Evolutionary conservation across 2,797 vertebrate species (phyloP).

Genomic region (Loriculus beryllinus): DNA sequence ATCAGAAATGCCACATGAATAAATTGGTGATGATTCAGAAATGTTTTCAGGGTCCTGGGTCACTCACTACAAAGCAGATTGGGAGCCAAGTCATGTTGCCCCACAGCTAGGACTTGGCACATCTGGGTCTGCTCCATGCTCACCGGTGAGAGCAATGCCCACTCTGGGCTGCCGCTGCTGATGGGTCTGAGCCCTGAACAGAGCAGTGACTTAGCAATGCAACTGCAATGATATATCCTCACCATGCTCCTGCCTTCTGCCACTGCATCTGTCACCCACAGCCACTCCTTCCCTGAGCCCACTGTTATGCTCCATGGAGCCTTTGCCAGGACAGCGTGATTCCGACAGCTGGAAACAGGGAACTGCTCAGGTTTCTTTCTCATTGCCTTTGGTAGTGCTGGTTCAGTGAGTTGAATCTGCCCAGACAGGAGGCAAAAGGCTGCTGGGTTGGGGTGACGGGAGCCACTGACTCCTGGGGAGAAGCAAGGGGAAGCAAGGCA

Average conservation of each 20-base stretch:
- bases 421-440: not conserved
- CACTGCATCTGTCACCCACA: not conserved
- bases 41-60: not conserved
- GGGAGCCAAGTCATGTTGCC: not conserved
- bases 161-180: not conserved
- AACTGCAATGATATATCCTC: not conserved
- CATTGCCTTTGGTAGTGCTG: not conserved
- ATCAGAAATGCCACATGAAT: not conserved
- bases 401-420: not conserved
- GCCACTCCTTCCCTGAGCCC: not conserved
- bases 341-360: not conserved
- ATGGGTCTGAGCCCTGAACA: fast-evolving
- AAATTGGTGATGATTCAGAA: not conserved
- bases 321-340: not conserved
- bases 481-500: not conserved
- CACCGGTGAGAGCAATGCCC: fast-evolving
- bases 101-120: fast-evolving
- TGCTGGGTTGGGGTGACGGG: fast-evolving
- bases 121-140: not conserved
- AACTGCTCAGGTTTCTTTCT: not conserved
- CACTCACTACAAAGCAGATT: not conserved
- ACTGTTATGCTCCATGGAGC: not conserved
- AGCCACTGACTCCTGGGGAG: not conserved
- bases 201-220: not conserved
- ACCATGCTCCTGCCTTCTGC: not conserved